Evolutionary conservation across 2,888 invertebrate genomes (phyloP), one percentile per base, ranked within the genome.

Genomic region (Hirtodrosophila histrioides): DNA sequence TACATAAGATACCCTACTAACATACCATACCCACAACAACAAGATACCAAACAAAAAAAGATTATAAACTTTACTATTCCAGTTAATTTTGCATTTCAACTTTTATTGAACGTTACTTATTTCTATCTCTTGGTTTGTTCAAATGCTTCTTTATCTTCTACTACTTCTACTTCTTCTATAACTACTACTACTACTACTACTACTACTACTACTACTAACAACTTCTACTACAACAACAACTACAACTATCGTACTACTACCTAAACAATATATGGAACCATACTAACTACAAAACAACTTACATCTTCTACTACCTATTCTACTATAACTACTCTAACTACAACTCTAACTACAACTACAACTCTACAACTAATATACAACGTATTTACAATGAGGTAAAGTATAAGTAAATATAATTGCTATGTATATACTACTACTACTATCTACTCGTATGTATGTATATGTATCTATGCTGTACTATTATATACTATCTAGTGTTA

Each of bases 361-460:
- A 74, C 69, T 73, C 69, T 74, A 73, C 73, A 74, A 74, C 73
- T 62, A 60, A 85, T 87, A 89, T 80, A 89, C 87, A 77, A 83
- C 82, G 90, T 89, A 89, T 89, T 90, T 85, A 80, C 87, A 89
- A 89, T 90, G 89, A 90, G 89, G 89, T 90, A 90, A 90, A 89
- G 89, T 90, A 90, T 90, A 82, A 79, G 82, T 80, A 74, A 73
- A 70, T 78, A 75, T 78, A 77, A 77, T 63, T 63, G 36, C 54
- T 64, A 65, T 78, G 65, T 63, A 58, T 49, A 58, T 64, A 58
- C 27, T 57, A 36, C 31, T n/a, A 39, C 23, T 23, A 33, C 11
- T 53, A 29, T 37, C 45, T 55, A 43, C 45, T 9, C 29, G 2
- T 54, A 36, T 60, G 17, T 41, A 39, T 55, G 43, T 33, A 23